A percentile compares a stretch with the other conserved stretches of the same genome.
Evolutionary conservation across 1,140 invertebrate genomes (phyloP).

Genomic region (Papilio machaon): DNA sequence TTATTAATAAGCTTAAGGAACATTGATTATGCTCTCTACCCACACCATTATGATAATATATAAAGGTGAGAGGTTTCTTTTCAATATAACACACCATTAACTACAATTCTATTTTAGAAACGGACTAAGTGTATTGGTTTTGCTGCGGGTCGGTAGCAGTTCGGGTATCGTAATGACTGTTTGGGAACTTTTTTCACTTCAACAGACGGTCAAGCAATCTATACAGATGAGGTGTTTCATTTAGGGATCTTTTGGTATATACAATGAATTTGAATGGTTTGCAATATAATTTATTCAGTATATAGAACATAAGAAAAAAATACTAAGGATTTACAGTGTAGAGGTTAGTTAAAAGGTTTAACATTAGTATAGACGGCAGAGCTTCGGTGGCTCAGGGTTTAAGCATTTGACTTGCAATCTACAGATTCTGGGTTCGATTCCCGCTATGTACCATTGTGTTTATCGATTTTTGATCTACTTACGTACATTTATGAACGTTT

Average conservation of each 20-base stretch:
- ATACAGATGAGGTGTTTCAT: not conserved
- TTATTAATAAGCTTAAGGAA: not conserved
- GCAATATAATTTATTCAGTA: too few species aligned
- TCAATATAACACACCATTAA: not conserved
- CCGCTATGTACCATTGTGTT: too few species aligned
- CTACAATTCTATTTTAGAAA: not conserved
- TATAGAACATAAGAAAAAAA: too few species aligned
- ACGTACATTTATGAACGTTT: too few species aligned
- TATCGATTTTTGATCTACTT: too few species aligned
- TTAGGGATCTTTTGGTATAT: not conserved
- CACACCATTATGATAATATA: not conserved
- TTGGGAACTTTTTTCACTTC: constrained; percentile 10
- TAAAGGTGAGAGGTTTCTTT: not conserved
- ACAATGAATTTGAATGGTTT: not conserved
- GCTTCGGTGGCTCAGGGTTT: too few species aligned
- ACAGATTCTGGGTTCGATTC: too few species aligned
- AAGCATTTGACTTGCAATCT: too few species aligned
- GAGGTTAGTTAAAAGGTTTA: too few species aligned
- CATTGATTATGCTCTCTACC: not conserved
- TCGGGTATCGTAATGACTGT: not conserved
- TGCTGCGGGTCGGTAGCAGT: not conserved
- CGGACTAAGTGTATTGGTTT: constrained; percentile 10
- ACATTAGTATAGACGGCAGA: too few species aligned
- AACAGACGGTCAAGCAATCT: constrained; percentile 5
- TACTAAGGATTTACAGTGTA: too few species aligned